These are phyloP conservation scores for Aleadryas rufinucha DNA, from an alignment of 2,113 vertebrate species.

Conservation along the genomic window DNA sequence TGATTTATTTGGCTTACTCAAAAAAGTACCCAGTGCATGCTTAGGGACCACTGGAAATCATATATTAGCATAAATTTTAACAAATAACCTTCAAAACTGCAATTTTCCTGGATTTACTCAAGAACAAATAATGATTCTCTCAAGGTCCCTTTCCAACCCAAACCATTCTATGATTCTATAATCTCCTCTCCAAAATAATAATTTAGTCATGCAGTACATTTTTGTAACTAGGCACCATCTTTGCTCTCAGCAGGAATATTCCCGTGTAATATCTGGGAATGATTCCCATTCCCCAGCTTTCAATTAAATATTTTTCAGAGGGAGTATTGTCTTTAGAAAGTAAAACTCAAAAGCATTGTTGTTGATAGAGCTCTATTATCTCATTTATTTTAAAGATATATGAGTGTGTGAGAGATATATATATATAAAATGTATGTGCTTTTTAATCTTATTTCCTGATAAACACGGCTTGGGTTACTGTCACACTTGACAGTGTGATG, in stretches of 20 bases:
- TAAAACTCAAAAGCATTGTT: background rate
- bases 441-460: background rate
- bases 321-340: background rate
- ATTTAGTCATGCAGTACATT: background rate
- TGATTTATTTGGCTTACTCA: background rate
- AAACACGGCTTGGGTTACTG: background rate
- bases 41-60: background rate
- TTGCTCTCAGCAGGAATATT: background rate
- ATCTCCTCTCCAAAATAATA: background rate
- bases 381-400: background rate
- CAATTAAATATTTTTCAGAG: background rate
- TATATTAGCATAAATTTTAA: background rate
- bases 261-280: background rate
- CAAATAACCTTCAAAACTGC: background rate
- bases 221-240: background rate
- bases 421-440: background rate
- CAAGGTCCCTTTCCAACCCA: background rate
- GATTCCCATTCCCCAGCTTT: background rate
- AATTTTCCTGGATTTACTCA: background rate
- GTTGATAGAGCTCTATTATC: background rate
- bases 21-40: background rate
- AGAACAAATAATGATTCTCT: background rate
- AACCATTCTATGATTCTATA: background rate
- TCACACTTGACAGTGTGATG: background rate
- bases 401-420: background rate